phyloP scores from a whole-genome alignment of 2,888 invertebrate species.

The Linnaemya tessellans region DNA sequence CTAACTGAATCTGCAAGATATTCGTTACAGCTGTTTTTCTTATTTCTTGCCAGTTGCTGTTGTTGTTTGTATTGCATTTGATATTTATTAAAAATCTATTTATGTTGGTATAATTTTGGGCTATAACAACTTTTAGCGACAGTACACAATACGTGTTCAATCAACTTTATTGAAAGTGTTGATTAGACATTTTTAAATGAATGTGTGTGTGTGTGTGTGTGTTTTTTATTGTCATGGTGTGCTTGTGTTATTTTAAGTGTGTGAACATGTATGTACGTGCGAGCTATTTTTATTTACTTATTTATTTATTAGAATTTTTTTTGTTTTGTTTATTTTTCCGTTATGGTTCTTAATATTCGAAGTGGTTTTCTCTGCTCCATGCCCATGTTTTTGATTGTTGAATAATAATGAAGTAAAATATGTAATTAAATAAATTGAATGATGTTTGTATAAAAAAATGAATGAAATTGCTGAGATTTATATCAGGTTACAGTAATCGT shows the following conservation, averaged over 20 bases:
- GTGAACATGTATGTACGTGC: not conserved
- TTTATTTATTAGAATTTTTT: not conserved
- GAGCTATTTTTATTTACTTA: not conserved
- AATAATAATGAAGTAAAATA: constrained; percentile 18
- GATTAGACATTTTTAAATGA: constrained; percentile 42
- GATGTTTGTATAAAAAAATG: no score
- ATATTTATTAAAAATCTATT: constrained; percentile 66
- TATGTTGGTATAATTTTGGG: constrained; percentile 36
- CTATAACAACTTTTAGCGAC: constrained; percentile 56
- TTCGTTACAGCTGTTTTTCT: not conserved
- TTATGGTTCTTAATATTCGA: constrained; percentile 52
- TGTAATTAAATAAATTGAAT: constrained; percentile 41
- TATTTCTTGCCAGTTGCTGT: constrained; percentile 3
- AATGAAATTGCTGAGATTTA: no score
- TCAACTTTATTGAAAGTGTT: constrained; percentile 67
- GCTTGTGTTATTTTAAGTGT: not conserved
- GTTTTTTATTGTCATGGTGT: not conserved
- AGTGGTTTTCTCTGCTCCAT: constrained; percentile 41
- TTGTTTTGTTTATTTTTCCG: not conserved
- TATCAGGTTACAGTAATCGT: no score
- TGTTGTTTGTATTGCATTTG: constrained; percentile 50
- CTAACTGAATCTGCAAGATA: constrained; percentile 29
- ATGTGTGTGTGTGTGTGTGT: not conserved
- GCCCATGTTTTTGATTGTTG: constrained; percentile 13
- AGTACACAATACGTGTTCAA: constrained; percentile 65